phyloP scores from a whole-genome alignment of 1,140 invertebrate genomes.

The Drosophila eugracilis region DNA sequence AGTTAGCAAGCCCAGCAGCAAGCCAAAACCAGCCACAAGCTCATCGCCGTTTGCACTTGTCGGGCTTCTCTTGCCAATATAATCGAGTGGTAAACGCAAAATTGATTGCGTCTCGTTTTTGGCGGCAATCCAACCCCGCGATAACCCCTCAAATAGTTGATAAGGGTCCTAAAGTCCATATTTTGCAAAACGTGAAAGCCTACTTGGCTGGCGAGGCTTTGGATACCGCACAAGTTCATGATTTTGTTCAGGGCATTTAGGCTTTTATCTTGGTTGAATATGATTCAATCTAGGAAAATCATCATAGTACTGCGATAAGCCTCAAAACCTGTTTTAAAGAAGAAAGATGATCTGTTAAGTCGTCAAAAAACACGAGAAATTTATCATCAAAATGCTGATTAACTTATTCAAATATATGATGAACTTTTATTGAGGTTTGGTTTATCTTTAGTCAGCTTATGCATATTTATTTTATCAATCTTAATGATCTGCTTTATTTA shows the following conservation, averaged over 20 bases:
- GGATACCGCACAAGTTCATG: not conserved
- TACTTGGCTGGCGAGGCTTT: not conserved
- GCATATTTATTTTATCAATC: too few species aligned
- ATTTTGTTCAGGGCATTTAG: not conserved
- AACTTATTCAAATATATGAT: not conserved
- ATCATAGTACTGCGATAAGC: not conserved
- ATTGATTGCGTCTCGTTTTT: conserved; percentile 44
- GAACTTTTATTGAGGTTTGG: too few species aligned
- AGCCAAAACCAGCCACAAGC: conserved; percentile 12
- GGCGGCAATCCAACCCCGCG: conserved; percentile 41
- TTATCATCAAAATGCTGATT: not conserved
- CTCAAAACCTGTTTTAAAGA: not conserved
- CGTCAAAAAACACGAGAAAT: not conserved
- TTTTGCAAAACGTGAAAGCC: conserved; percentile 1
- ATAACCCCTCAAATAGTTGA: conserved; percentile 34
- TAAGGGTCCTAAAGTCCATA: conserved; percentile 32
- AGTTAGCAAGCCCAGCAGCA: conserved; percentile 42
- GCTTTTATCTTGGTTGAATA: not conserved
- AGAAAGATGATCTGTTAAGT: not conserved
- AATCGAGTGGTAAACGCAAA: conserved; percentile 30
- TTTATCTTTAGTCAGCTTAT: not conserved
- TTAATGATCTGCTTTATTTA: not conserved
- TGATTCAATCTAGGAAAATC: not conserved
- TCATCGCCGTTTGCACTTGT: conserved; percentile 61
- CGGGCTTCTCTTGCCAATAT: conserved; percentile 53